Base-by-base conservation (phyloP, 1,140 invertebrate genomes). In the Papilio dardanus region DNA sequence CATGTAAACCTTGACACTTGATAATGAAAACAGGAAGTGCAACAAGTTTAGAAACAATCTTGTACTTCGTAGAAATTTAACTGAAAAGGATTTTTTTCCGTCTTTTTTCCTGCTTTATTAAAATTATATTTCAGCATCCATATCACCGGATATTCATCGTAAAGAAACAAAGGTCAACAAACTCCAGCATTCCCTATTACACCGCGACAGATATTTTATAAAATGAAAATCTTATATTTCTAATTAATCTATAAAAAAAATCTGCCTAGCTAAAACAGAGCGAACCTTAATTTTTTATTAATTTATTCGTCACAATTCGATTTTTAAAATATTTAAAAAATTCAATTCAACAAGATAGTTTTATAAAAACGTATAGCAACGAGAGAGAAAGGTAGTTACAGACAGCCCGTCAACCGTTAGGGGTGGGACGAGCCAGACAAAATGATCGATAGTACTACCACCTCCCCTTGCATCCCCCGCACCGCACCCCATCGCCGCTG, bases 361-460 rank as follows among this genome's bases (percentile, higher is more conserved):
- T 54, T 19, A 10, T 54, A 54, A 24, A 54, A 24, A 24, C 19
- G 21, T 54, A 54, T 54, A 24, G 21, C 50, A 24, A 8, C 21
- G 50, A 54, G 21, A 19, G 50, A 24, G 50, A 33, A 4, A 66
- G 62, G 62, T 66, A 66, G 28, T 1, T n/a, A 14, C 31, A 66
- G 50, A 24, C 50, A 54, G 50, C 21, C 50, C 50, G 50, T 54
- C 50, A 54, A 54, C 50, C 50, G 30, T 30, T 66, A 66, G 62
- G 62, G 62, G 62, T 66, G 62, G 62, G 28, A 54, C 50, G 21
- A 54, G 28, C 6, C 24, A 12, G n/a, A 35, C 8, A 2, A 14
- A 69, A 46, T 42, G 68, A 71, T 71, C 68, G 68, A 71, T 71
- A 71, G 35, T 14, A 4, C 10, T 1, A 7, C 37, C 40, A 19